A percentile compares a stretch with the other conserved stretches of the same genome.
Evolutionary conservation across 2,113 vertebrate species (phyloP).

Genomic region (Natator depressus): DNA sequence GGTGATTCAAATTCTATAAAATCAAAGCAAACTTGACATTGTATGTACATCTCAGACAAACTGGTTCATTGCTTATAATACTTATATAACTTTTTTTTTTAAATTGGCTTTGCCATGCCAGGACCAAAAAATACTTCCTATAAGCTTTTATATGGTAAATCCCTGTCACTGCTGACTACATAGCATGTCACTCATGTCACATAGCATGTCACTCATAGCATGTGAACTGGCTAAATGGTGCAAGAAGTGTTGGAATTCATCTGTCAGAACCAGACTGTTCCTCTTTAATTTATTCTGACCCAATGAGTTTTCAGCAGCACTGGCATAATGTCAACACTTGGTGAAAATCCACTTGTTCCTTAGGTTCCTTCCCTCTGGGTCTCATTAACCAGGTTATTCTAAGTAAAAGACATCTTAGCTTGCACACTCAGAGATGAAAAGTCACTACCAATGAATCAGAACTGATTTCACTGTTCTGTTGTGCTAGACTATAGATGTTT

Average conservation of each 20-base stretch:
- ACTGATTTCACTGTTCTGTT: neutral
- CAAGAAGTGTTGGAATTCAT: neutral
- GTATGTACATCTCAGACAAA: neutral
- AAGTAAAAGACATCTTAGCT: neutral
- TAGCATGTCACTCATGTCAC: too few species aligned
- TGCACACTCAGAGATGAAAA: neutral
- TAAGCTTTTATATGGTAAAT: neutral
- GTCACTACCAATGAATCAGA: neutral
- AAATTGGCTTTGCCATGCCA: neutral
- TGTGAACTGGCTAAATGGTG: neutral
- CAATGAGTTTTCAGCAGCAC: neutral
- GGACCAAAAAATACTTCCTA: neutral
- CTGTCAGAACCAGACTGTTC: neutral
- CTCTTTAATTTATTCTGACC: slow-evolving; percentile 1
- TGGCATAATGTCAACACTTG: neutral
- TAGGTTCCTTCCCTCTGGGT: neutral
- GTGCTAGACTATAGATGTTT: slow-evolving; percentile 41
- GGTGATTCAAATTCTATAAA: neutral
- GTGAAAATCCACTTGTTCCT: neutral
- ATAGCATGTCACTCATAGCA: too few species aligned
- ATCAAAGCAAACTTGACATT: neutral
- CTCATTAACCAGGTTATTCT: neutral
- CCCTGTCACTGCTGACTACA: neutral
- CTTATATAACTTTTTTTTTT: neutral
- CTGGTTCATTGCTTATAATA: neutral